Conservation (phyloP, 2,888 invertebrate genomes). For the Marasmarcha lunaedactyla region DNA sequence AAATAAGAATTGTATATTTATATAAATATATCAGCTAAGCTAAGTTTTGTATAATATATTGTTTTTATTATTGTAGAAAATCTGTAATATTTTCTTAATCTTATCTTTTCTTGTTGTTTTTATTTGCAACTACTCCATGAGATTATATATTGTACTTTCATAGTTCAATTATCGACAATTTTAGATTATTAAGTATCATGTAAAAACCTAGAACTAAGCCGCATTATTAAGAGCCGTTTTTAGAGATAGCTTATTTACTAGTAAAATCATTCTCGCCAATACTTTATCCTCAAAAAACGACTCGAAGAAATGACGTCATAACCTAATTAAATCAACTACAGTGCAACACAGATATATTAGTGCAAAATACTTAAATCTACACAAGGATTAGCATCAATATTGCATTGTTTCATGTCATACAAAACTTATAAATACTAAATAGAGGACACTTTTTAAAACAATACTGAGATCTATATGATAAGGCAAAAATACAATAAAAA, state of each 20-base stretch:
- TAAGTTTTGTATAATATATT: conserved; percentile 19
- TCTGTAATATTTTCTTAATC: no score
- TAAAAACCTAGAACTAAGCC: no score
- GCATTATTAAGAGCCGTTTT: no score
- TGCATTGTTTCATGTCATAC: conserved; percentile 8
- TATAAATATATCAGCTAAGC: conserved; percentile 28
- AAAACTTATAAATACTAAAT: conserved; percentile 16
- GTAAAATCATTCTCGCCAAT: no score
- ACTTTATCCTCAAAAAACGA: no score
- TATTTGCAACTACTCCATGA: conserved; percentile 24
- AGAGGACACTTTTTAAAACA: conserved; percentile 21
- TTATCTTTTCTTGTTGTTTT: conserved; percentile 19
- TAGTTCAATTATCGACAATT: conserved; percentile 8
- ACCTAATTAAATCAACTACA: no score
- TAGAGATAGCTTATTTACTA: no score
- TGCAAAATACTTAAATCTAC: conserved; percentile 6
- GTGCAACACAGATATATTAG: conserved; percentile 1
- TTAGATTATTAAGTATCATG: no score
- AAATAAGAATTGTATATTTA: conserved; percentile 49
- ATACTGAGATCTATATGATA: conserved; percentile 37
- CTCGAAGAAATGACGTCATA: no score
- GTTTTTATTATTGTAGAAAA: conserved; percentile 7
- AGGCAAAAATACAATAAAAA: conserved; percentile 15
- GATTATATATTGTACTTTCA: conserved; percentile 23
- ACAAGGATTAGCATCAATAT: conserved; percentile 12